A percentile compares a stretch with the other conserved stretches of the same genome.
Evolutionary conservation across 2,888 invertebrate species (phyloP).

Genomic region (Noctua fimbriata): DNA sequence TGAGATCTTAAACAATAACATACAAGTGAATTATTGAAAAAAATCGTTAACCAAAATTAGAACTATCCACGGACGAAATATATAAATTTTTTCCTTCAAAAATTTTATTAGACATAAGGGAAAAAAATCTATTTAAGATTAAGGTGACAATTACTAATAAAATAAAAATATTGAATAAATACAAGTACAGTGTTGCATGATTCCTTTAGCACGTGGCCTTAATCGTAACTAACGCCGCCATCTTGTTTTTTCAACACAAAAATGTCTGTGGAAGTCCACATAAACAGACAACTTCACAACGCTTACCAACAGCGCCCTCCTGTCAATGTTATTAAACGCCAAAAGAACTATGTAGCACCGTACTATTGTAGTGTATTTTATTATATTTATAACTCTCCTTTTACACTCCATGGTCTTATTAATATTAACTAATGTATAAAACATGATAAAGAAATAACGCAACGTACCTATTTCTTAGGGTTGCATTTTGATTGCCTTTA

Average conservation of each 20-base stretch:
- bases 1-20: conserved; percentile 3
- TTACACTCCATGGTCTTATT: background rate
- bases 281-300: background rate
- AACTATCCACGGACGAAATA: conserved; percentile 19
- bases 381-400: background rate
- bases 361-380: background rate
- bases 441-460: background rate
- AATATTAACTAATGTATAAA: background rate
- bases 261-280: background rate
- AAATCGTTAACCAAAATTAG: background rate
- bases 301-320: background rate
- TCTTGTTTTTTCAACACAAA: background rate
- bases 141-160: background rate
- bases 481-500: background rate
- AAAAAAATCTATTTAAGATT: background rate
- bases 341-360: background rate
- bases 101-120: background rate
- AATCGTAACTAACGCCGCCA: background rate
- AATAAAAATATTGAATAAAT: conserved; percentile 7
- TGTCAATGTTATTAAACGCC: background rate
- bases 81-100: background rate
- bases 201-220: background rate
- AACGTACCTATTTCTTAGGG: background rate
- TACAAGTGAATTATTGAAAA: background rate
- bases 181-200: background rate